Percentiles rank a stretch among this genome's conserved stretches.
Evolutionary conservation across 2,113 vertebrate genomes (phyloP).

Genomic region (Anhinga anhinga): DNA sequence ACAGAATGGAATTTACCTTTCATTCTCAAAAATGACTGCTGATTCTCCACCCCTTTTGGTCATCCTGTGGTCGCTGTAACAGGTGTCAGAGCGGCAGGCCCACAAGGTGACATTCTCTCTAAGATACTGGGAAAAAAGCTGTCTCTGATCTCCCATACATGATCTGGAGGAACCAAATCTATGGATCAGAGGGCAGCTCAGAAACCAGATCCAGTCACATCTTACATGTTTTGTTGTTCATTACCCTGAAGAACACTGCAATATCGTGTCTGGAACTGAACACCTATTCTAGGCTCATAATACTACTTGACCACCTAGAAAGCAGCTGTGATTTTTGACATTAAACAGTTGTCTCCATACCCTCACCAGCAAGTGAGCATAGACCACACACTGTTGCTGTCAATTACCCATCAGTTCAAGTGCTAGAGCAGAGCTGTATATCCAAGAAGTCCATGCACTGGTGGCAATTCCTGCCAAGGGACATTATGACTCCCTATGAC

Average conservation of each 20-base stretch:
- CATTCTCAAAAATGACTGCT: not conserved
- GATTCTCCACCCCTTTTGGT: not conserved
- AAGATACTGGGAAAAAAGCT: not conserved
- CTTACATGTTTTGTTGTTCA: not conserved
- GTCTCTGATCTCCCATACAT: not conserved
- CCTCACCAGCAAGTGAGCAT: not conserved
- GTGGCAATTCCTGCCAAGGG: not conserved
- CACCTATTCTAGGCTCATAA: not conserved
- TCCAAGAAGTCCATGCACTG: not conserved
- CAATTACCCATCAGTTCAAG: not conserved
- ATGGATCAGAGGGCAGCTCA: not conserved
- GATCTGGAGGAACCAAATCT: not conserved
- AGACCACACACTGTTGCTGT: not conserved
- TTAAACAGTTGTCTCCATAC: rapidly evolving
- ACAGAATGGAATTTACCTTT: not conserved
- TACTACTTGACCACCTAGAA: not conserved
- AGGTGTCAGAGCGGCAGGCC: not conserved
- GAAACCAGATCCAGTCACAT: not conserved
- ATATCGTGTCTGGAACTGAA: not conserved
- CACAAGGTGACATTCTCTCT: not conserved
- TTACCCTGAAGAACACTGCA: not conserved
- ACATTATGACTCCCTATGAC: not conserved
- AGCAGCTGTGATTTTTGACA: not conserved
- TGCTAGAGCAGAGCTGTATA: not conserved
- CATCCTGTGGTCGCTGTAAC: not conserved